These are phyloP conservation scores for Chelonus formosanus DNA, from an alignment of 2,888 invertebrate species.

Conservation along the genomic window DNA sequence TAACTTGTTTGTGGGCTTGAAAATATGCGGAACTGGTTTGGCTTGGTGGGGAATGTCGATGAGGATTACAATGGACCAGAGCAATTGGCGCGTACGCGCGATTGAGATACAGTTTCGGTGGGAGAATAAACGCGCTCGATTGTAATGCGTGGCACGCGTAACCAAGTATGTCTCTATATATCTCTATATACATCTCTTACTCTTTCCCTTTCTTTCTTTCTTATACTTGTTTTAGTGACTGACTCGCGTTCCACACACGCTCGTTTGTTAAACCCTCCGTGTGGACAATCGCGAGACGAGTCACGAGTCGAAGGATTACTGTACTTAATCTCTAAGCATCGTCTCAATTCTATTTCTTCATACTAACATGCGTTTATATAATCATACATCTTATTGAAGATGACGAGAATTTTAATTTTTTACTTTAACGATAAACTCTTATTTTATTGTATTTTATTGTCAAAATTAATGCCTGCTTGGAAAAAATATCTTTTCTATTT, in stretches of 20 bases:
- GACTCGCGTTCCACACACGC: conserved; percentile 40
- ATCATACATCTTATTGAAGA: background rate
- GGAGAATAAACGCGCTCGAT: conserved; percentile 55
- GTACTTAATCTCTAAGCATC: conserved; percentile 48
- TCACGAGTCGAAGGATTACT: conserved; percentile 50
- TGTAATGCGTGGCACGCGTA: conserved; percentile 57
- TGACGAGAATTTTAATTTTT: background rate
- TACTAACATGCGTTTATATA: too few species aligned
- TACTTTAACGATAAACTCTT: too few species aligned
- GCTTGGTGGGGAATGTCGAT: conserved; percentile 22
- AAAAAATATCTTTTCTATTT: too few species aligned
- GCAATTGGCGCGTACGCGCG: conserved; percentile 25
- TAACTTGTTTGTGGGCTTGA: conserved; percentile 27
- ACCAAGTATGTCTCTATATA: conserved; percentile 20
- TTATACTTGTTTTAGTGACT: conserved; percentile 14
- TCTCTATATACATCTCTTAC: conserved; percentile 18
- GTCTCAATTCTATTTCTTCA: conserved; percentile 17
- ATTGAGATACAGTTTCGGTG: conserved; percentile 38
- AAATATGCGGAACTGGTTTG: conserved; percentile 30
- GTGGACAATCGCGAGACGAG: conserved; percentile 23
- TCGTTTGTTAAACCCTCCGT: conserved; percentile 35
- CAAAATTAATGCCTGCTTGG: too few species aligned
- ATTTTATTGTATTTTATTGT: too few species aligned
- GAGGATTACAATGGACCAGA: conserved; percentile 29
- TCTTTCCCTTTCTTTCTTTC: conserved; percentile 5